Percentiles rank a stretch among this genome's conserved stretches.
These are phyloP conservation scores for Pomatorhinus ruficollis DNA, from an alignment of 2,113 vertebrate genomes.

Conservation along the genomic window DNA sequence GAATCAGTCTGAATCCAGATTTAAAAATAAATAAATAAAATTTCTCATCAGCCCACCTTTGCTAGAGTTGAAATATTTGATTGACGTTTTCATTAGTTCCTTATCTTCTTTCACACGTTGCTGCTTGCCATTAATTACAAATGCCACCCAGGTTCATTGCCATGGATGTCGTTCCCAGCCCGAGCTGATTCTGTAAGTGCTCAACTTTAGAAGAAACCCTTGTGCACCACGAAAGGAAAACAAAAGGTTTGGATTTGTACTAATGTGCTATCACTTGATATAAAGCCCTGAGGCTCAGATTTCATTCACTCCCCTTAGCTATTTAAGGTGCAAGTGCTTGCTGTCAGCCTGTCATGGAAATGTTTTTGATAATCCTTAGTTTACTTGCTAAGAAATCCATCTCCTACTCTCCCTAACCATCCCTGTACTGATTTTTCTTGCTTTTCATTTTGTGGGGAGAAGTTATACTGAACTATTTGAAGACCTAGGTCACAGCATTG, in stretches of 20 bases:
- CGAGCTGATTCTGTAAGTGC: neutral
- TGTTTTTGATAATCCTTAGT: neutral
- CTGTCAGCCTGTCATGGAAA: neutral
- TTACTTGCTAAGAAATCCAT: neutral
- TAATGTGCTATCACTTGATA: neutral
- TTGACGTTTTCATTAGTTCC: neutral
- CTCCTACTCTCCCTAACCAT: neutral
- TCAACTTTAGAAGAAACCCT: neutral
- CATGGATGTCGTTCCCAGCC: accelerated
- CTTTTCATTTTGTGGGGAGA: neutral
- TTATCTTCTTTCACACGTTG: neutral
- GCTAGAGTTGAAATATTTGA: neutral
- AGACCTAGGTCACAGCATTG: neutral
- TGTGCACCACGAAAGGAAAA: neutral
- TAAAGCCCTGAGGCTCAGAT: neutral
- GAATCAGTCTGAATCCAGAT: neutral
- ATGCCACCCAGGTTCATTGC: neutral
- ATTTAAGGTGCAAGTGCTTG: neutral
- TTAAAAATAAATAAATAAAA: neutral
- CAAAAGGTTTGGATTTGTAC: neutral
- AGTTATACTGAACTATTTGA: neutral
- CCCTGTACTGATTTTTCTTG: neutral
- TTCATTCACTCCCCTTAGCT: neutral
- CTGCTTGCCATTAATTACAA: neutral
- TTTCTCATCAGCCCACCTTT: neutral